Base-by-base conservation (phyloP, 2,888 invertebrate species). In the Drosophila bunnanda region DNA sequence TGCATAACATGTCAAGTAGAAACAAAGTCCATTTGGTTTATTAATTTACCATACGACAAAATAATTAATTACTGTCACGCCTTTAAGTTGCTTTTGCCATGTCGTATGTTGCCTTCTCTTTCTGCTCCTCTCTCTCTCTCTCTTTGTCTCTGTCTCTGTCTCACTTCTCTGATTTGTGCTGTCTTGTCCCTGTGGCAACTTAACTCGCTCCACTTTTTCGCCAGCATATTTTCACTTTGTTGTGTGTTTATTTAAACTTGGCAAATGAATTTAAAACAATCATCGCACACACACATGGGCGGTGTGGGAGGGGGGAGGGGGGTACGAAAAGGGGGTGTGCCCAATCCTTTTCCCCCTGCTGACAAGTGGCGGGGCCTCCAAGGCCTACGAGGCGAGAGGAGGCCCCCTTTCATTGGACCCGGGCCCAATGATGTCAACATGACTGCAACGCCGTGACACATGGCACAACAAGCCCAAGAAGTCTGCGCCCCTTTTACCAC, bases 61-160 rank as follows among this genome's bases (percentile, higher is more conserved):
- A 91, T 92, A 92, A 92, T 92, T 92, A 92, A 92, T 92, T 92
- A 92, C 92, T 92, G 92, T 92, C 92, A 92, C 92, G 92, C 92
- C 92, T 92, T 87, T 87, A 86, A 88, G 88, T 88, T 84, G 86
- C 87, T 75, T 78, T 88, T 76, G 76, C 76, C 55, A 58, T 38
- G 38, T 54, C 52, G 39, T 22, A 32, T 32, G 5, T 38, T 43
- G 17, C 50, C 25, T 38, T 54, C 58, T 56, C 52, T 36, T 12
- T 59, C 43, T 32, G 17, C 25, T 43, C 25, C 50, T 41, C 44
- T 15, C 5, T 41, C 34, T 13, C 9, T 28, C 22, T 15, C 22
- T 9, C 13, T 54, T 25, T 53, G 10, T 44, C 15, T 53, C 43
- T 48, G 38, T 71, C 43, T 46, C 17, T 22, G 20, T 41, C 34